These are phyloP conservation scores for Solea solea DNA, from an alignment of 2,113 vertebrate genomes.

Conservation along the genomic window DNA sequence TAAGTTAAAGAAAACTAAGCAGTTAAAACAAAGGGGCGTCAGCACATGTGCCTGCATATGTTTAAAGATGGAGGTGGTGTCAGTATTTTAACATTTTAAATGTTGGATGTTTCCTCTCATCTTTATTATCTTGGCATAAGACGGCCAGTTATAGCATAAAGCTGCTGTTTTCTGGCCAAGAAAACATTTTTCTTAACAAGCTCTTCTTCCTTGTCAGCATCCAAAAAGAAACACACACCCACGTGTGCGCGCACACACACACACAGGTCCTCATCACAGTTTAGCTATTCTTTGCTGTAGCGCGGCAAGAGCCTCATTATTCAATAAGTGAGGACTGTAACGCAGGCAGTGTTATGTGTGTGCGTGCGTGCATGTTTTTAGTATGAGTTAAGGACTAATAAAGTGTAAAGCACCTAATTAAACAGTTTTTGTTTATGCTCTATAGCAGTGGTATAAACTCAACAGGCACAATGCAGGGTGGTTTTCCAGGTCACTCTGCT, in stretches of 20 bases:
- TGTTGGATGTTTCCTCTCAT: conserved; percentile 34
- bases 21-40: conserved; percentile 37
- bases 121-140: conserved; percentile 62
- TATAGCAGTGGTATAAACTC: conserved; percentile 72
- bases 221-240: conserved; percentile 38
- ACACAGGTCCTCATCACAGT: conserved; percentile 49
- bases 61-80: conserved; percentile 31
- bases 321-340: conserved; percentile 64
- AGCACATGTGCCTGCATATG: conserved; percentile 56
- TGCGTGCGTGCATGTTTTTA: conserved; percentile 52
- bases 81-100: conserved; percentile 39
- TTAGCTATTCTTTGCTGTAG: conserved; percentile 65
- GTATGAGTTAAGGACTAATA: conserved; percentile 78
- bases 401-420: conserved; percentile 81
- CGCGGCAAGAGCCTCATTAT: conserved; percentile 68
- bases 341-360: conserved; percentile 47
- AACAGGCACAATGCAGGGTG: conserved; percentile 63
- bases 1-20: conserved; percentile 42
- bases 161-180: conserved; percentile 55
- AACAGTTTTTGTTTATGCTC: conserved; percentile 80
- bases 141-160: conserved; percentile 56
- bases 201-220: conserved; percentile 56
- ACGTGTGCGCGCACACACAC: conserved; percentile 15
- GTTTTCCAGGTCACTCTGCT: conserved; percentile 61
- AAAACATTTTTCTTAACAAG: conserved; percentile 71